A percentile compares a stretch with the other conserved stretches of the same genome.
phyloP scores from a whole-genome alignment of 2,888 invertebrate genomes.

The Eurytoma adleriae region DNA sequence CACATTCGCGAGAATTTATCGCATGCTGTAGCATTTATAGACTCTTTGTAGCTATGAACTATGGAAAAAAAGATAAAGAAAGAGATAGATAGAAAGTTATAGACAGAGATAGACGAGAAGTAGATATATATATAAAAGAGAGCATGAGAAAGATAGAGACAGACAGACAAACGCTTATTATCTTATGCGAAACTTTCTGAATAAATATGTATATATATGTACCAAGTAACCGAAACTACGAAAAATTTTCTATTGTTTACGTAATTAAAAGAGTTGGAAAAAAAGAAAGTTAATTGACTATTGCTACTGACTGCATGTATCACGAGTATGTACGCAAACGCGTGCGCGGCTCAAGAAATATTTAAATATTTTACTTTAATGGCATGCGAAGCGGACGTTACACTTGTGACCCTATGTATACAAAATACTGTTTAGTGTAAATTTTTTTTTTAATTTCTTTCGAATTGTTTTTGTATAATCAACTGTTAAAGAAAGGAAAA shows the following conservation, averaged over 20 bases:
- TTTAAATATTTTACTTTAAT: slow-evolving; percentile 33
- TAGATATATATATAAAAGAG: slow-evolving; percentile 47
- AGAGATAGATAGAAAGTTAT: slow-evolving; percentile 43
- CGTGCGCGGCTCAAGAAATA: slow-evolving; percentile 53
- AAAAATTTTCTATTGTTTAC: slow-evolving; percentile 51
- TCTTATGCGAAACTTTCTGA: slow-evolving; percentile 52
- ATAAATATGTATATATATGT: slow-evolving; percentile 41
- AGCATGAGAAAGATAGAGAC: slow-evolving; percentile 49
- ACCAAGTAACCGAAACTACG: slow-evolving; percentile 55
- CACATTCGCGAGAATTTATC: slow-evolving; percentile 52
- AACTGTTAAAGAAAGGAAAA: slow-evolving; percentile 18
- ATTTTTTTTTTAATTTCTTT: slow-evolving; percentile 10
- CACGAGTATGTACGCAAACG: slow-evolving; percentile 56
- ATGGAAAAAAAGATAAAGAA: slow-evolving; percentile 36
- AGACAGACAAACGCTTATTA: slow-evolving; percentile 56
- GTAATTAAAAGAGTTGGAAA: slow-evolving; percentile 46
- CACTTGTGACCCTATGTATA: slow-evolving; percentile 54
- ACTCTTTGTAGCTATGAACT: slow-evolving; percentile 49
- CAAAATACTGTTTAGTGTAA: slow-evolving; percentile 39
- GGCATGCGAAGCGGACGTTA: slow-evolving; percentile 59
- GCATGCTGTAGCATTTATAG: slow-evolving; percentile 53
- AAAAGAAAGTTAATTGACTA: slow-evolving; percentile 47
- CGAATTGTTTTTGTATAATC: background rate
- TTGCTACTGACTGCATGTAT: slow-evolving; percentile 50
- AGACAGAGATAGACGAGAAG: slow-evolving; percentile 53